Evolutionary conservation across 1,140 invertebrate species (phyloP).

Genomic region (Nephotettix cincticeps): DNA sequence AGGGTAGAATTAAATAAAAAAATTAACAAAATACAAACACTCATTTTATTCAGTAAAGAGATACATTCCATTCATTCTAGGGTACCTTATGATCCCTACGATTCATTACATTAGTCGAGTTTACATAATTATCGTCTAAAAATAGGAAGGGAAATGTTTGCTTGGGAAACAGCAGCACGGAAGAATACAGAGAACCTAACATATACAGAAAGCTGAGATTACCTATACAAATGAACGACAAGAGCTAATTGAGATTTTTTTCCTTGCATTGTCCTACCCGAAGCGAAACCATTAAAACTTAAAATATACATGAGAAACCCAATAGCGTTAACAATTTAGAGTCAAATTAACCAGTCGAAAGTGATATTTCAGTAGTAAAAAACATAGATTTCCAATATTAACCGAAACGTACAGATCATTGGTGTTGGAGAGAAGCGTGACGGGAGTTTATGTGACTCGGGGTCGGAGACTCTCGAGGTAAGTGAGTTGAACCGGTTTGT

Average conservation of each 20-base stretch:
- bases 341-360: not conserved
- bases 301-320: not conserved
- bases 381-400: not conserved
- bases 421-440: not conserved
- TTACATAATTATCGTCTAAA: not conserved
- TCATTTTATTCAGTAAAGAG: constrained; percentile 9
- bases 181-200: not conserved
- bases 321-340: not conserved
- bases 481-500: constrained; percentile 87
- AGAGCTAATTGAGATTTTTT: not conserved
- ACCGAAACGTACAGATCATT: not conserved
- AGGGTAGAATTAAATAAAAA: constrained; percentile 2
- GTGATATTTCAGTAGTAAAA: not conserved
- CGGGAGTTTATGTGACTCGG: constrained; percentile 29
- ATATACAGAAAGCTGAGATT: not conserved
- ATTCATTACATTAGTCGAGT: not conserved
- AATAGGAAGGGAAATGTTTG: not conserved
- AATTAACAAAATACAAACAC: constrained; percentile 17
- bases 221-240: not conserved
- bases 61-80: constrained; percentile 6
- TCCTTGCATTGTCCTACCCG: not conserved
- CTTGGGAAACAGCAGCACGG: not conserved
- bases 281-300: not conserved
- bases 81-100: not conserved
- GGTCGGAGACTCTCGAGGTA: constrained; percentile 63